Evolutionary conservation across 2,113 vertebrate genomes (phyloP), one percentile per base, ranked within the genome.

Genomic region (Synodontis membranacea): DNA sequence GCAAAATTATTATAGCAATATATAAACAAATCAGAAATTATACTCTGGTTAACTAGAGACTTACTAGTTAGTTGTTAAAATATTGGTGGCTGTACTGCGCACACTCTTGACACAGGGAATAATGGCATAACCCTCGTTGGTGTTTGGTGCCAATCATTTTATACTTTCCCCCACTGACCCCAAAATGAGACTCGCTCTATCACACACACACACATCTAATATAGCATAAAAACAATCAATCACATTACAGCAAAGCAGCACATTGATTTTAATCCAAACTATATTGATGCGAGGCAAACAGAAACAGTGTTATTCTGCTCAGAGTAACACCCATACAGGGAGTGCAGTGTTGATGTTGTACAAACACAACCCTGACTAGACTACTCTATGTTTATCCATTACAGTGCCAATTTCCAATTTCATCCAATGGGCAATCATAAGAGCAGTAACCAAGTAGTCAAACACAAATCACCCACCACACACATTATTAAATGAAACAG

Each of bases 261-360:
- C 37, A 89, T 89, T 76, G 85, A 89, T 82, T 89, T 82, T 82
- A 34, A 82, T 85, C 25, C 50, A 58, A 50, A 84, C 85, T 82
- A 74, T 68, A 76, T 58, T 66, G 74, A 89, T 83, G 37, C 21
- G 15, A 78, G 46, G 37, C 74, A 86, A 44, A 50, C 72, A 76
- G 76, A 56, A 39, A 74, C 37, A 37, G 28, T 37, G 60, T 64
- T 81, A 81, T 70, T 74, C 66, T 58, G 19, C 66, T 74, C 39
- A 37, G 79, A 48, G 54, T 60, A 74, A 46, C n/a, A 74, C 52
- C 64, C 68, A 56, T 54, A 60, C 37, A 46, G n/a, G 14, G 37
- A 78, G 74, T 76, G 34, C 68, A 56, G 37, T 15, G 4, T 44
- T 80, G 80, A 37, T 80, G 39, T 68, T 60, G n/a, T 60, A 82